Base-by-base conservation (phyloP, 2,888 invertebrate species). In the Dolichomitus sp. region DNA sequence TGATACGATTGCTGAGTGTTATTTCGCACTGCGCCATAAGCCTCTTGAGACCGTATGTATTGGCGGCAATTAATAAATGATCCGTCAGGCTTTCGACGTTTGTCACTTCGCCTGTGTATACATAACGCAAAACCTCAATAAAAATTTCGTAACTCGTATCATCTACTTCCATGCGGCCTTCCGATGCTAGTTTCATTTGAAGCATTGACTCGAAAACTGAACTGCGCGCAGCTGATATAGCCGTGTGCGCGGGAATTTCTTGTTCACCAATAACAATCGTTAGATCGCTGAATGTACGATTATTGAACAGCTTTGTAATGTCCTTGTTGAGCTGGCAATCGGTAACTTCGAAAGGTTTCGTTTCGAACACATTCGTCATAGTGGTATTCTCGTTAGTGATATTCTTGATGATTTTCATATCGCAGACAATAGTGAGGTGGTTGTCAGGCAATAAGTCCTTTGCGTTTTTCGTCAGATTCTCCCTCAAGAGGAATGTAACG, bases 181-280 rank as follows among this genome's bases (percentile, higher is more conserved):
- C n/a, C 11, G 19, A n/a, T 17, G 42, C 52, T 3, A 14, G 2
- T 12, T 79, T 30, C 7, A 61, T 11, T 4, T 65, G 30, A 14
- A 80, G 4, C 72, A 73, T 73, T n/a, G 33, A 7, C 7, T 54
- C 54, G 23, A 80, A 45, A 2, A 37, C 33, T 2, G 73, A 42
- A 48, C 79, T 66, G 2, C 79, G 73, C 14, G 73, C 73, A 6
- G 48, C 45, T 11, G 73, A 7, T 57, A 80, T 73, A 6, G 37
- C 5, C 17, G 66, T 73, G 57, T 80, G 79, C 0, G 79, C 65
- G 2, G 17, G 37, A 37, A 80, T 45, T 40, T 66, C 57, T 11
- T 23, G 17, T 12, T 48, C 45, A 12, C 27, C 48, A 7, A 73
- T 57, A 12, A 59, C 48, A 9, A 80, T 42, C 11, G 48, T 59